These are phyloP conservation scores for Bradypodion ventrale DNA, from an alignment of 2,797 vertebrate genomes.

Conservation along the genomic window DNA sequence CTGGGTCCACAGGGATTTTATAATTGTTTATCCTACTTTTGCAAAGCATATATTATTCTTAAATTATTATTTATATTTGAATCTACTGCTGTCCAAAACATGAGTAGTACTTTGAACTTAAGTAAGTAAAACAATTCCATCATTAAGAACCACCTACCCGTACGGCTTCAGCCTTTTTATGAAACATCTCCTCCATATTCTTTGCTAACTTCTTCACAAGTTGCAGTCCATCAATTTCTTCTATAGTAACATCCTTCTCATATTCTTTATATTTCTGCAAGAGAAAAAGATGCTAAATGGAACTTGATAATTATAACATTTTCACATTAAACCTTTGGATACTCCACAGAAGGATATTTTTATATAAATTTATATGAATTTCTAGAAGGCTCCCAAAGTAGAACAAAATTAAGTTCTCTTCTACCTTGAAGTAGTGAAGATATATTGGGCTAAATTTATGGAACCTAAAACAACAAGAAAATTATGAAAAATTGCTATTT, in stretches of 20 bases:
- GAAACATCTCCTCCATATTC: conserved; percentile 98
- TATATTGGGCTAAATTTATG: not conserved
- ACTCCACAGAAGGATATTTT: not conserved
- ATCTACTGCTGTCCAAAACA: too few relatives aligned
- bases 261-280: conserved; percentile 97
- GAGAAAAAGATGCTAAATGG: conserved; percentile 26
- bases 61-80: too few relatives aligned
- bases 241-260: conserved; percentile 89
- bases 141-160: conserved; percentile 80
- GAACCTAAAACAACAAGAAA: not conserved
- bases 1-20: too few relatives aligned
- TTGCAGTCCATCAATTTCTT: conserved; percentile 94
- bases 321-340: not conserved
- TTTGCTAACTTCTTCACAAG: conserved; percentile 94
- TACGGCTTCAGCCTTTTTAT: conserved; percentile 94
- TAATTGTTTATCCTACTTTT: too few relatives aligned
- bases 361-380: not conserved
- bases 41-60: too few relatives aligned
- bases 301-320: not conserved
- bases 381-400: not conserved
- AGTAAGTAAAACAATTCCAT: too few relatives aligned
- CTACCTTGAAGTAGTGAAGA: not conserved
- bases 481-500: not conserved
- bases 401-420: not conserved
- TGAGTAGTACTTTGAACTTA: too few relatives aligned